A percentile compares a stretch with the other conserved stretches of the same genome.
These are phyloP conservation scores for Ochotona curzoniae DNA, from an alignment of 2,113 vertebrate genomes.

Conservation along the genomic window DNA sequence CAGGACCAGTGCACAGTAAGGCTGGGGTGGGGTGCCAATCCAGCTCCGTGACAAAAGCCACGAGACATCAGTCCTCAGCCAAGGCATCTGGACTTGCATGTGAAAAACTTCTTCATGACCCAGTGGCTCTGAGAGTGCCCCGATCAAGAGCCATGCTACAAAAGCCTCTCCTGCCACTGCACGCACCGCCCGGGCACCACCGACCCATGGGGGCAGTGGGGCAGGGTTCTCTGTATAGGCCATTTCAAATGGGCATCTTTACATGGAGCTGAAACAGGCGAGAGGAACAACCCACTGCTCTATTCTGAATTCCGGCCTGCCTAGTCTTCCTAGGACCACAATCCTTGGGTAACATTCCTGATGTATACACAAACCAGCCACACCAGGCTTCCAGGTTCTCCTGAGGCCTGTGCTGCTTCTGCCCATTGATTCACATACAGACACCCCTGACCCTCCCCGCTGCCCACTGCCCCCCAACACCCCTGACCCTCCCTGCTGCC, in stretches of 20 bases:
- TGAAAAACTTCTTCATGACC: conserved; percentile 67
- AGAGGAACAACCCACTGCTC: neutral
- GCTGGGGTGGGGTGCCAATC: conserved; percentile 69
- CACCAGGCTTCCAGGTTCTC: neutral
- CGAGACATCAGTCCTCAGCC: conserved; percentile 66
- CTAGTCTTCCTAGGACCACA: neutral
- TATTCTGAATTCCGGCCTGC: neutral
- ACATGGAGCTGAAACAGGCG: conserved; percentile 18
- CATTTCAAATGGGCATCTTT: conserved; percentile 33
- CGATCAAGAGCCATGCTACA: conserved; percentile 45
- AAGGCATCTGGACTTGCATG: neutral
- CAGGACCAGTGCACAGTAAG: conserved; percentile 86
- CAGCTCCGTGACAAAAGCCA: conserved; percentile 83
- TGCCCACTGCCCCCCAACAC: no score
- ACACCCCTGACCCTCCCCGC: neutral
- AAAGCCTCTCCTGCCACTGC: conserved; percentile 46
- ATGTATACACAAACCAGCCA: neutral
- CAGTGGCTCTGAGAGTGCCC: conserved; percentile 58
- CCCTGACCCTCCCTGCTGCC: no score
- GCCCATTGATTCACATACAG: neutral
- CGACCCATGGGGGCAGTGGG: conserved; percentile 7
- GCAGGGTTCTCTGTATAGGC: neutral
- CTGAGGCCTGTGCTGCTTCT: neutral
- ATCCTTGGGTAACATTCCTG: neutral
- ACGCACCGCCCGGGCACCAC: conserved; percentile 66